Base-by-base conservation (phyloP, 1,140 invertebrate species). In the Meteorus sp. region DNA sequence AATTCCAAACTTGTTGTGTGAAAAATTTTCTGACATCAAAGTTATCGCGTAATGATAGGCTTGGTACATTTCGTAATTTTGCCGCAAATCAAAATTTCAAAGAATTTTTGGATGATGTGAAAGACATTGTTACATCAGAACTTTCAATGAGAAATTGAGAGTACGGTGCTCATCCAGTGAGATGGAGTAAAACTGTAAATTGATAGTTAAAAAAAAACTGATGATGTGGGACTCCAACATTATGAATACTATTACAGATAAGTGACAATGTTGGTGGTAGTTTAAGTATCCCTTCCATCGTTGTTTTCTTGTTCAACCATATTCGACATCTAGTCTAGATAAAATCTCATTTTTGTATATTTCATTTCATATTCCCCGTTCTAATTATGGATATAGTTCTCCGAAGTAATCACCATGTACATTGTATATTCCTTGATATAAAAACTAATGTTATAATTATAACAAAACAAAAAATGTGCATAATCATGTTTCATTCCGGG, bases 61-160 rank as follows among this genome's bases (percentile, higher is more conserved):
- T 73, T 0, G 55, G 54, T 22, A 71, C 76, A 5, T 77, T 82
- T 56, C 60, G 51, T 3, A 69, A 75, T 20, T 80, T 82, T 53
- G 66, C 61, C 0, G 52, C 1, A 1, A 61, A 44, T 13, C 62
- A 66, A 5, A 58, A 53, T 31, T 78, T 79, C 50, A 8, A 61
- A 0, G 72, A 77, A 43, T 81, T 82, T 59, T 50, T 80, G 2
- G 57, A 72, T 3, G 78, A 81, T 19, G n/a, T 77, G 1, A 62
- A 51, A 15, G 59, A 69, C 2, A 71, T 82, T 2, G 69, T 79
- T 4, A 67, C 17, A 7, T 5, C 20, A 17, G 22, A 50, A 29
- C 23, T 57, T 19, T 57, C 27, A n/a, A 44, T 48, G 25, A 37
- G 44, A 37, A 27, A 37, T 19, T 33, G 17, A 54, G 9, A 35